Evolutionary conservation across 2,113 vertebrate genomes (phyloP), one percentile per base, ranked within the genome.

Genomic region (Cyprinodon brontotheroides): DNA sequence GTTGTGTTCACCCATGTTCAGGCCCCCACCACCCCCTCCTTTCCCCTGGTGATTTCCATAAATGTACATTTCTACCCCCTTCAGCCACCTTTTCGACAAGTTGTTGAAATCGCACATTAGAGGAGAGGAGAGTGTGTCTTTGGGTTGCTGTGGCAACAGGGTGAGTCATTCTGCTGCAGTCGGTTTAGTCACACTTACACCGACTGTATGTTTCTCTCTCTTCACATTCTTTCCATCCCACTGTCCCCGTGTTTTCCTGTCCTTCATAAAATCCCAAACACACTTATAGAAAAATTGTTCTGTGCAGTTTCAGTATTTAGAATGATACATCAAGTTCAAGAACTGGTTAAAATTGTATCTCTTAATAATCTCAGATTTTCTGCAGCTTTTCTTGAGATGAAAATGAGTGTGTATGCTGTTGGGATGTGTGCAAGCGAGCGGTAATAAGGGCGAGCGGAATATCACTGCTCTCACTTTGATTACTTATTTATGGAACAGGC

Each of bases 91-190:
- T 6, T 75, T 74, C 68, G 3, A 61, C 48, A 22, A 2, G 29
- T 22, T 17, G 82, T 68, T 59, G 10, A 77, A 91, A 87, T 73
- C 45, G 7, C 85, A 85, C 87, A 91, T 69, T 90, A 92, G 22
- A 87, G 82, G 84, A 92, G n/a, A 87, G 82, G 84, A 87, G 90
- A 84, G 86, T 48, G 76, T 92, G 92, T 91, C 89, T 91, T 81
- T 70, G 75, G 70, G 94, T 94, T 94, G 79, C 92, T 89, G 91
- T 93, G 72, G 94, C 86, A 94, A 94, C 93, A 85, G 87, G 82
- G 80, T 94, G 94, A 95, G 92, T 95, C 94, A 95, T 94, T 89
- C 92, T 94, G 82, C 87, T 91, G 87, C 86, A 91, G 87, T 87
- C 5, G 36, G 77, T 91, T 92, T 89, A 86, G 90, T 94, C 74